Conservation (phyloP, 1,140 invertebrate species). For the Tetragonula clypearis region DNA sequence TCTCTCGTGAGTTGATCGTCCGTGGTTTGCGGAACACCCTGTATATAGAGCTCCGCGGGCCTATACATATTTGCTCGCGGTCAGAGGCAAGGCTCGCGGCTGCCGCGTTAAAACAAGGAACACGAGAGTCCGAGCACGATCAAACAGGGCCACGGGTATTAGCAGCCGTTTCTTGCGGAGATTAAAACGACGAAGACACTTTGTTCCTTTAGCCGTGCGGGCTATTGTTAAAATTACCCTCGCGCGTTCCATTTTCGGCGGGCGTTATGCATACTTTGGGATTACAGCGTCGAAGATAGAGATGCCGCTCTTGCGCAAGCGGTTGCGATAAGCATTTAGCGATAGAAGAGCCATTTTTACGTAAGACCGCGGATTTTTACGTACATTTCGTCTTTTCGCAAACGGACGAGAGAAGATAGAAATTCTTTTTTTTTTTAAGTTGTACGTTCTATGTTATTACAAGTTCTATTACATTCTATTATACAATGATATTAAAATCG, state of each 20-base stretch:
- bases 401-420: too few relatives aligned
- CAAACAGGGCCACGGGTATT: conserved; percentile 27
- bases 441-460: too few relatives aligned
- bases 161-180: neutral
- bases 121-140: conserved; percentile 10
- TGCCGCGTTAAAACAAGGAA: conserved; percentile 40
- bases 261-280: neutral
- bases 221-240: conserved; percentile 1
- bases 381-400: neutral
- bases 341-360: neutral
- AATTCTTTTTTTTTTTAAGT: too few relatives aligned
- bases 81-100: conserved; percentile 27
- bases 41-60: neutral
- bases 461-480: too few relatives aligned
- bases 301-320: neutral
- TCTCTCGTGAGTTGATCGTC: too few relatives aligned
- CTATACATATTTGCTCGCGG: conserved; percentile 41
- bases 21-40: too few relatives aligned
- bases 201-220: too few relatives aligned
- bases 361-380: neutral
- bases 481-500: too few relatives aligned
- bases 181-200: conserved; percentile 12
- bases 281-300: neutral
- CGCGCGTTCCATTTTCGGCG: neutral
- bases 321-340: neutral